Evolutionary conservation across 2,888 invertebrate genomes (phyloP).

Genomic region (Neoitamus cyanurus): DNA sequence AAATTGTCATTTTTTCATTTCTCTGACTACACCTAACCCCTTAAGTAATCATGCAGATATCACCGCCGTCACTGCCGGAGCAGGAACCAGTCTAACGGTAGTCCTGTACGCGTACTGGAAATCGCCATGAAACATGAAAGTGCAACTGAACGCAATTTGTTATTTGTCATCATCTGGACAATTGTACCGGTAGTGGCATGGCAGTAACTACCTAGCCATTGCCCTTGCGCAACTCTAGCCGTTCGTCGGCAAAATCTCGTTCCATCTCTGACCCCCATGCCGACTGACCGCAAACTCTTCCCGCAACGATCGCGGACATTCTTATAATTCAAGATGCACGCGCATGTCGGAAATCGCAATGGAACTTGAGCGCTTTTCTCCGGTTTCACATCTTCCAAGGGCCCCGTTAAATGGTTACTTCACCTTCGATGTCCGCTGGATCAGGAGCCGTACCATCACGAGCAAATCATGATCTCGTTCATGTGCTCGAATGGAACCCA

Average conservation of each 20-base stretch:
- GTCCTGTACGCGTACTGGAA: too few species aligned
- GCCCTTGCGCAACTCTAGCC: not conserved
- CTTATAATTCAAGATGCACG: not conserved
- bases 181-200: too few species aligned
- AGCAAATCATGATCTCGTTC: not conserved
- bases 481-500: not conserved
- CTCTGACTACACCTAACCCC: too few species aligned
- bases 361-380: not conserved
- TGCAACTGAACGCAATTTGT: too few species aligned
- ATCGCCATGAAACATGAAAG: too few species aligned
- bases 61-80: too few species aligned
- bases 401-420: conserved; percentile 8
- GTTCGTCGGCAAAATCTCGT: not conserved
- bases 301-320: not conserved
- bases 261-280: conserved; percentile 16
- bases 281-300: conserved; percentile 7
- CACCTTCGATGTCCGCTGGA: conserved; percentile 16
- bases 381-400: not conserved
- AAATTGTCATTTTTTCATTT: too few species aligned
- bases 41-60: too few species aligned
- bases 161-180: too few species aligned
- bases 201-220: too few species aligned
- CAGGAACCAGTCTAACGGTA: too few species aligned
- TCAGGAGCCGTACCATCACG: not conserved
- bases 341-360: not conserved